A percentile compares a stretch with the other conserved stretches of the same genome.
Evolutionary conservation across 2,888 invertebrate species (phyloP).

Genomic region (Hydrotaea cyrtoneurina): DNA sequence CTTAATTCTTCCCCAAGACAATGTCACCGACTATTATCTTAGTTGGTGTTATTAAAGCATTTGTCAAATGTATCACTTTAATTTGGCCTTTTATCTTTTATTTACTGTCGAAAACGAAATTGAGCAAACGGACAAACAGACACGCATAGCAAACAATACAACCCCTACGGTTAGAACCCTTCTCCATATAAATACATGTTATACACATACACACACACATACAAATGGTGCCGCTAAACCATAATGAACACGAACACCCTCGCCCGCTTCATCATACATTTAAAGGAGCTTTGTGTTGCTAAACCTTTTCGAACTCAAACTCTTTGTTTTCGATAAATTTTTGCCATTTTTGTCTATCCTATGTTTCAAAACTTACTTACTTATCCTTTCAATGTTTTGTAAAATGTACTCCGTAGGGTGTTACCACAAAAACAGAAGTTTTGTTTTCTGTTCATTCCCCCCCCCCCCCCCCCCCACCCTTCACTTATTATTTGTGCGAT

Average conservation of each 20-base stretch:
- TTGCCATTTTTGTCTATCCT: too few relatives aligned
- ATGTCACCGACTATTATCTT: neutral
- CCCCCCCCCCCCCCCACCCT: too few relatives aligned
- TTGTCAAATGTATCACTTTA: constrained; percentile 49
- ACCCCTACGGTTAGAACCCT: constrained; percentile 17
- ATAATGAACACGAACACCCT: neutral
- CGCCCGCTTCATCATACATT: neutral
- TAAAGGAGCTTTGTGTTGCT: neutral
- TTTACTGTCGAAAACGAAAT: constrained; percentile 30
- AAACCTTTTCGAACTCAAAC: neutral
- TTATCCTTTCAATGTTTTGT: too few relatives aligned
- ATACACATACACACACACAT: neutral
- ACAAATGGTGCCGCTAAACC: neutral
- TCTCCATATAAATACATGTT: neutral
- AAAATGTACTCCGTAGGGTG: too few relatives aligned
- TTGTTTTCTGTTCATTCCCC: too few relatives aligned
- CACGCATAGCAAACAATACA: constrained; percentile 47
- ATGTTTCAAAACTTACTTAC: too few relatives aligned
- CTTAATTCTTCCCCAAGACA: too few relatives aligned
- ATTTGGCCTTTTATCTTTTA: constrained; percentile 34
- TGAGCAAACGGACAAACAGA: constrained; percentile 27
- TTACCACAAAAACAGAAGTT: too few relatives aligned
- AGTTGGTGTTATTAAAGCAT: constrained; percentile 45
- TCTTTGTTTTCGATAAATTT: neutral
- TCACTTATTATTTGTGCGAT: too few relatives aligned